Evolutionary conservation across 1,140 invertebrate species (phyloP).

Genomic region (Drosophila littoralis): DNA sequence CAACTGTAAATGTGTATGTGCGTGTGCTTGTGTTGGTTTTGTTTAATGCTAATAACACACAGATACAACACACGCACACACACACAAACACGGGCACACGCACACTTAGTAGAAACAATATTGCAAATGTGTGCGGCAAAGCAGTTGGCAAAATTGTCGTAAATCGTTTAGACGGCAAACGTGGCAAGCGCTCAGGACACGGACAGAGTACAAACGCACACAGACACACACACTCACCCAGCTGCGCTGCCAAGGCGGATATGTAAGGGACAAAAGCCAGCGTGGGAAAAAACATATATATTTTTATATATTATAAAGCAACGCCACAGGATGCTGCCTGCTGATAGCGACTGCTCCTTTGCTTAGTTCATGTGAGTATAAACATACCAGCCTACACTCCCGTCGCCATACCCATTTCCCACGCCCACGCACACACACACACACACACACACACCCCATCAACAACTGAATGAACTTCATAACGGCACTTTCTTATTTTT

Average conservation of each 20-base stretch:
- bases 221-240: conserved; percentile 6
- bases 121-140: conserved; percentile 74
- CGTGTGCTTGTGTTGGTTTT: conserved; percentile 52
- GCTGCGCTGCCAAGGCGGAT: conserved; percentile 49
- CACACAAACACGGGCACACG: conserved; percentile 18
- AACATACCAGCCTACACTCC: conserved; percentile 12
- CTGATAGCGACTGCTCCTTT: conserved; percentile 44
- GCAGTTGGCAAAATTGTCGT: conserved; percentile 81
- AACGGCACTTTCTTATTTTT: conserved; percentile 29
- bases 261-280: conserved; percentile 73
- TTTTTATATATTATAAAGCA: conserved; percentile 13
- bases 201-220: conserved; percentile 24
- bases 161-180: conserved; percentile 80
- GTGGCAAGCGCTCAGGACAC: conserved; percentile 57
- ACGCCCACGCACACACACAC: not conserved
- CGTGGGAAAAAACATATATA: conserved; percentile 67
- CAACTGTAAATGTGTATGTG: conserved; percentile 32
- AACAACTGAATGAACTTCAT: conserved; percentile 53
- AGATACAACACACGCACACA: conserved; percentile 31
- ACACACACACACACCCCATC: not conserved
- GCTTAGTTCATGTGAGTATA: conserved; percentile 50
- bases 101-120: conserved; percentile 64
- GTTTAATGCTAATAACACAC: conserved; percentile 75
- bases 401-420: not conserved
- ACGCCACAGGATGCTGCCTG: conserved; percentile 42